Percentiles rank a stretch among this genome's conserved stretches.
Evolutionary conservation across 2,113 vertebrate species (phyloP).

Genomic region (Paratilapia polleni): DNA sequence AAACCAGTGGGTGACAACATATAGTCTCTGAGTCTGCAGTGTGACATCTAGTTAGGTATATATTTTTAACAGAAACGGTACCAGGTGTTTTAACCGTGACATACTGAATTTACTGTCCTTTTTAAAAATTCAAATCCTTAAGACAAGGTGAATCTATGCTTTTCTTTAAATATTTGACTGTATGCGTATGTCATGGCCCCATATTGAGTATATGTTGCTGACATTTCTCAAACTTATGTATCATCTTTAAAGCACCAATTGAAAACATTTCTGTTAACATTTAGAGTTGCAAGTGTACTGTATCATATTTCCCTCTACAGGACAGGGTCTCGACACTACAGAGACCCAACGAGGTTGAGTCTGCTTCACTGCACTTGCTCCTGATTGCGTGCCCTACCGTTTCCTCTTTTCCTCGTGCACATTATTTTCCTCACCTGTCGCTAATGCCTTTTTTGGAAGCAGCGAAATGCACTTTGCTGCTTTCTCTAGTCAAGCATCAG

Average conservation of each 20-base stretch:
- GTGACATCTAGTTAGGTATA: too few relatives aligned
- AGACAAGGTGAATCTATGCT: neutral
- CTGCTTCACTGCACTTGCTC: neutral
- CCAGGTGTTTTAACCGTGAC: neutral
- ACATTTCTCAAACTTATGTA: neutral
- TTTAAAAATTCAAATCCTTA: neutral
- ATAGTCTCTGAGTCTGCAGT: neutral
- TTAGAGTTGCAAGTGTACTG: neutral
- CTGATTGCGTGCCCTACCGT: neutral
- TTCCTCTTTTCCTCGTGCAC: neutral
- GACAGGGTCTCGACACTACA: slow-evolving; percentile 4
- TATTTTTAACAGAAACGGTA: too few relatives aligned
- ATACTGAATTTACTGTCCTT: neutral
- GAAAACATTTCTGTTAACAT: neutral
- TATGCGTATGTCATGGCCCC: neutral
- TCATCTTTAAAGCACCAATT: neutral
- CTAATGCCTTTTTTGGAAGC: slow-evolving; percentile 8
- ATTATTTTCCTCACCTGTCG: neutral
- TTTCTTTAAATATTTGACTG: neutral
- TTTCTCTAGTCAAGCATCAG: slow-evolving; percentile 5
- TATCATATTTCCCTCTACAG: slow-evolving; percentile 2
- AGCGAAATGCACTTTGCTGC: slow-evolving; percentile 25
- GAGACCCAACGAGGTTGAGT: neutral
- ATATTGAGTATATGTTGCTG: neutral
- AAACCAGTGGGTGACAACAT: neutral